These are phyloP conservation scores for Pleuronectes platessa DNA, from an alignment of 2,113 vertebrate species.

Conservation along the genomic window DNA sequence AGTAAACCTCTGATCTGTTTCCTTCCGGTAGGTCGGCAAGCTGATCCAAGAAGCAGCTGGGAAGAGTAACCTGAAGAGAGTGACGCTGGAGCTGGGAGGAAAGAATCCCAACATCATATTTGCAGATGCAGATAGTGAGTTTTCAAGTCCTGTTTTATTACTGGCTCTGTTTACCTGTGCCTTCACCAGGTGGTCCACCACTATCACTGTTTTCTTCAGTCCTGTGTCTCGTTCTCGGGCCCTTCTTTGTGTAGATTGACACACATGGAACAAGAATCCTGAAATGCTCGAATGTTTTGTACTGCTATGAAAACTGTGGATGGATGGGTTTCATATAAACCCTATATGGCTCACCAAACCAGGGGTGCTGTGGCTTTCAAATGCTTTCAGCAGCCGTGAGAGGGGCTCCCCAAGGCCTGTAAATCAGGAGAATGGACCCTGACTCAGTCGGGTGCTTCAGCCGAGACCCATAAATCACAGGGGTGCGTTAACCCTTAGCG, in stretches of 20 bases:
- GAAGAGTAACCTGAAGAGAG: constrained; percentile 98
- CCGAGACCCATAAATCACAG: constrained; percentile 81
- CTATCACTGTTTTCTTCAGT: constrained; percentile 16
- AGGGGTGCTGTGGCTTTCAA: constrained; percentile 71
- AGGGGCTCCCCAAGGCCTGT: constrained; percentile 74
- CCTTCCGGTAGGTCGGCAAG: constrained; percentile 91
- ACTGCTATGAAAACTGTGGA: constrained; percentile 62
- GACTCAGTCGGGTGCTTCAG: constrained; percentile 76
- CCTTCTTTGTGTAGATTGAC: constrained; percentile 20
- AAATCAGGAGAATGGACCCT: constrained; percentile 83
- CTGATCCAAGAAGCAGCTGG: constrained; percentile 99
- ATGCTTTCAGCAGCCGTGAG: constrained; percentile 83
- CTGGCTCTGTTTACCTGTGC: constrained; percentile 20
- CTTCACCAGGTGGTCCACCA: constrained; percentile 41
- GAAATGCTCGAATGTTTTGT: constrained; percentile 40
- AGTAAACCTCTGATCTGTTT: constrained; percentile 79
- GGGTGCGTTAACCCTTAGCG: constrained; percentile 80
- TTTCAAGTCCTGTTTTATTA: constrained; percentile 53
- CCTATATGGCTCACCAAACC: constrained; percentile 74
- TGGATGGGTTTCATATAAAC: constrained; percentile 75
- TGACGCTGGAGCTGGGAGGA: constrained; percentile 97
- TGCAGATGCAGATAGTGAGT: constrained; percentile 98
- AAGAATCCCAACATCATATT: constrained; percentile 99
- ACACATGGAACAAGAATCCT: constrained; percentile 5
- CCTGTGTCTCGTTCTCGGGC: constrained; percentile 15